Base-by-base conservation (phyloP, 2,113 vertebrate genomes). In the Marcusenius ussheri region DNA sequence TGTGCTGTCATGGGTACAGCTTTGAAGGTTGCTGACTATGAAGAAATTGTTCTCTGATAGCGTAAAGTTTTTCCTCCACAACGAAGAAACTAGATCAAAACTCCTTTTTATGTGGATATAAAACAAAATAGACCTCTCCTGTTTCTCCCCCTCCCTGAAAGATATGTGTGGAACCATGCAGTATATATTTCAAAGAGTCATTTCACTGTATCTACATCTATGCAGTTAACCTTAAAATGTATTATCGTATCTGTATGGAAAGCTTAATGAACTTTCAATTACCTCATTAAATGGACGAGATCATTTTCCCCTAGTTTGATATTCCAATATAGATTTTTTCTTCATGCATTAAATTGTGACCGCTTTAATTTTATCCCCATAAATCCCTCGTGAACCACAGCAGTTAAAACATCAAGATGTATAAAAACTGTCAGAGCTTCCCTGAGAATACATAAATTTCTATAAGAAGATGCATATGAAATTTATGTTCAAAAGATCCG, bases 21-120 rank as follows among this genome's bases (percentile, higher is more conserved):
- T 83, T 74, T 91, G 84, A 93, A 92, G 66, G 35, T 58, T 58
- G 21, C 66, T 31, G 90, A 83, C 90, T 90, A 47, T 92, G 83
- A 83, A 87, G 70, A 62, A 62, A 24, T 66, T 39, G 74, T 42
- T 6, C 70, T 39, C 35, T 80, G 74, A 80, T 35, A 42, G 35
- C 5, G 1, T 77, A 19, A 77, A 5, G 13, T 19, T 77, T 88
- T 62, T 11, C 21, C 24, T 27, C 83, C 27, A 47, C 50, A n/a
- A 88, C 15, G 8, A 49, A 49, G 77, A 35, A 91, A 83, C 39
- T 50, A 89, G 80, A 85, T 39, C 80, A 50, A 35, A 80, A 89
- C 31, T 89, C 27, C 56, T 39, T 77, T 10, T 77, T 77, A 46
- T 51, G 5, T 77, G n/a, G n/a, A 51, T 15, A 51, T 77, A 35